Base-by-base conservation (phyloP, 2,888 invertebrate genomes). In the Hydraecia micacea region DNA sequence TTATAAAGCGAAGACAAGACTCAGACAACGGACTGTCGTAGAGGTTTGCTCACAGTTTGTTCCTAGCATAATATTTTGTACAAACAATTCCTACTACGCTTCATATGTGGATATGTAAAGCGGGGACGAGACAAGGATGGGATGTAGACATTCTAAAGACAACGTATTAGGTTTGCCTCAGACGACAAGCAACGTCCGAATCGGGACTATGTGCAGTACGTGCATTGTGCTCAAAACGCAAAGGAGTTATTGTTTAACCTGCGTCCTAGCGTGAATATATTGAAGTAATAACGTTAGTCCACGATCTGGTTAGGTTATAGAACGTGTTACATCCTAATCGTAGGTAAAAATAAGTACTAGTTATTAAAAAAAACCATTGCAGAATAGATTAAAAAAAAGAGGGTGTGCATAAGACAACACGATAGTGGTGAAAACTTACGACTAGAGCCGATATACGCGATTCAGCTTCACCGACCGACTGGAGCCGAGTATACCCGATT, bases 21-120 rank as follows among this genome's bases (percentile, higher is more conserved):
- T 9, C 32, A 75, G 8, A 66, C 73, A 21, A n/a, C 1, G 49
- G 1, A 49, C 65, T 66, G 66, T 52, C 42, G 11, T 49, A 52
- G 66, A 39, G 39, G 13, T 67, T 49, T 49, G n/a, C 36, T 58
- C 36, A 15, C 28, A 32, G 79, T 58, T 80, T 52, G 80, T 46
- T 42, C 32, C 49, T 9, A 13, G 9, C 58, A 49, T 80, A 63
- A 81, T 65, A 81, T 81, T 81, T 81, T 65, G 42, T 18, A 25
- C 68, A 81, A 81, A 80, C 81, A 80, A 21, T 46, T 52, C 28
- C 49, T 58, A 69, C 36, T 9, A 28, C 63, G 46, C 58, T 75
- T 49, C n/a, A 39, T 69, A 69, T 49, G 63, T 75, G 21, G 46
- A 58, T 75, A 58, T 80, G 36, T 42, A 75, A 80, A 81, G 39